Evolutionary conservation across 2,797 vertebrate genomes (phyloP).

Genomic region (Pantherophis vulpinus): DNA sequence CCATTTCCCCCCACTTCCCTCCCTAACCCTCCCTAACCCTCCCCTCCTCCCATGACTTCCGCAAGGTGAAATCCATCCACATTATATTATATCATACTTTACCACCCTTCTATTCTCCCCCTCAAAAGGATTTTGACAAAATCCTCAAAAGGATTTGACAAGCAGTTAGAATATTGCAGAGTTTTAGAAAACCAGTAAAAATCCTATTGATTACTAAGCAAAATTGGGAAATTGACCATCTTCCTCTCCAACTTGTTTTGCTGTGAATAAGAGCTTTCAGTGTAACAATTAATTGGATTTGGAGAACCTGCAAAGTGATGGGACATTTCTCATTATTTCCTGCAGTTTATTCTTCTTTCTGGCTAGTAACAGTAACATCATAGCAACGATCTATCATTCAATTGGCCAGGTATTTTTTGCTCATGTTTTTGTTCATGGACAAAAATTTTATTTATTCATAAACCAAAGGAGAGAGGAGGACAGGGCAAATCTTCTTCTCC

Average conservation of each 20-base stretch:
- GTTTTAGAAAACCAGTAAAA: conserved; percentile 16
- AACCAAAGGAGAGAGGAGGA: neutral
- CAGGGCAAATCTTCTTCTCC: neutral
- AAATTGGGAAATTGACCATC: conserved; percentile 1
- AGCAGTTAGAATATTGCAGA: conserved; percentile 9
- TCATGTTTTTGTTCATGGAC: neutral
- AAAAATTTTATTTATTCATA: neutral
- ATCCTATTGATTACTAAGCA: conserved; percentile 7
- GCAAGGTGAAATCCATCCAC: too few species aligned
- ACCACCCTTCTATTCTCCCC: too few species aligned
- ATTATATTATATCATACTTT: too few species aligned
- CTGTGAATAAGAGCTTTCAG: conserved; percentile 12
- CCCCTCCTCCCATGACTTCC: too few species aligned
- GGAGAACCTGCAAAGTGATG: conserved; percentile 8
- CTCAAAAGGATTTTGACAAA: too few species aligned
- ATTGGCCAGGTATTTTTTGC: neutral
- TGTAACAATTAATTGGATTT: conserved; percentile 1
- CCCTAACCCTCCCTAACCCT: too few species aligned
- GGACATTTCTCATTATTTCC: conserved; percentile 20
- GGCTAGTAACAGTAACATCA: neutral
- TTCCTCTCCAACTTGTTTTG: conserved; percentile 28
- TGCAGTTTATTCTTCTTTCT: neutral
- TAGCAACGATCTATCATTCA: conserved; percentile 23
- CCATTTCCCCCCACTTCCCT: too few species aligned
- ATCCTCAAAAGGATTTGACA: neutral